Conservation (phyloP, 2,888 invertebrate species). For the Drosophila putrida region DNA sequence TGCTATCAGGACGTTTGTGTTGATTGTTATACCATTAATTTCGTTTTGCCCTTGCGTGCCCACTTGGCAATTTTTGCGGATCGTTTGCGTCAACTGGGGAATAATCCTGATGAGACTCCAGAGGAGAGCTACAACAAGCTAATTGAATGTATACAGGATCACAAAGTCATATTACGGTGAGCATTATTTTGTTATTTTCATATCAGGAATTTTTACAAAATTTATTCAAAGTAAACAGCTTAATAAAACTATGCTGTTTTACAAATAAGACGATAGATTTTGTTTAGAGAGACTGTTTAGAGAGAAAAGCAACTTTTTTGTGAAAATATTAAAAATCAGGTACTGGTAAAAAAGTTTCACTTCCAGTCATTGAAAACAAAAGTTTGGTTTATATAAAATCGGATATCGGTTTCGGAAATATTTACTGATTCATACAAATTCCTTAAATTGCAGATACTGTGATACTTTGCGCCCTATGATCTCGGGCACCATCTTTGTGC, state of each 20-base stretch:
- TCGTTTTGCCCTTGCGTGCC: slow-evolving; percentile 63
- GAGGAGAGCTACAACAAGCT: slow-evolving; percentile 63
- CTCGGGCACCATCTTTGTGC: slow-evolving; percentile 75
- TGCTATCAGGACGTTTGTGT: slow-evolving; percentile 72
- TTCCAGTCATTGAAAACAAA: too few relatives aligned
- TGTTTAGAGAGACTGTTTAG: too few relatives aligned
- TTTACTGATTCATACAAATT: too few relatives aligned
- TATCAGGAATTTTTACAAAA: too few relatives aligned
- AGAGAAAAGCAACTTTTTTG: too few relatives aligned
- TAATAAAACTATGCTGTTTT: too few relatives aligned
- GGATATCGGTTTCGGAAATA: too few relatives aligned
- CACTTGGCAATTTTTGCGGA: slow-evolving; percentile 66
- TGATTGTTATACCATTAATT: slow-evolving; percentile 77
- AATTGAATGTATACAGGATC: slow-evolving; percentile 70
- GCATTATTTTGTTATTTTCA: not conserved
- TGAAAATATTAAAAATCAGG: too few relatives aligned
- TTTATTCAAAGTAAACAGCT: too few relatives aligned
- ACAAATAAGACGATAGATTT: too few relatives aligned
- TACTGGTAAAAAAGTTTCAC: too few relatives aligned
- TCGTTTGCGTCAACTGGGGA: slow-evolving; percentile 63
- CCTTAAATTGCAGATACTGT: slow-evolving; percentile 49
- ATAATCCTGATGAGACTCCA: slow-evolving; percentile 35
- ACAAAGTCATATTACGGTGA: slow-evolving; percentile 64
- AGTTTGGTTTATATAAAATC: too few relatives aligned
- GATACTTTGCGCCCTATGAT: slow-evolving; percentile 72